Percentiles rank a stretch among this genome's conserved stretches.
Evolutionary conservation across 2,888 invertebrate species (phyloP).

Genomic region (Sturmia bella): DNA sequence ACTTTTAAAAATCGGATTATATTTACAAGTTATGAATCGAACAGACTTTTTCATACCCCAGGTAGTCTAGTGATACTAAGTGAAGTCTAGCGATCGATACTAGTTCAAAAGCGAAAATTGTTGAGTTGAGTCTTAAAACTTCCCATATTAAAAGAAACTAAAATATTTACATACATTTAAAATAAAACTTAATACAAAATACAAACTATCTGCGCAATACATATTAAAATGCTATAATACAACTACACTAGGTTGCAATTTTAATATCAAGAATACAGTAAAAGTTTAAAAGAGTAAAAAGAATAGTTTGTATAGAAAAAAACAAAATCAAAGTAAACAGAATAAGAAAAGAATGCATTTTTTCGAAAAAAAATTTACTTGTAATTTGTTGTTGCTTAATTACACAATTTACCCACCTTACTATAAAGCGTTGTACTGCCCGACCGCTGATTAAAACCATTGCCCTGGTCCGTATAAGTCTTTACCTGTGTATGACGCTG

Average conservation of each 20-base stretch:
- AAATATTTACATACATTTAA: conserved; percentile 1
- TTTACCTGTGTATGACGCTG: conserved; percentile 93
- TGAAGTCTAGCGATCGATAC: no score
- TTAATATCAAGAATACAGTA: conserved; percentile 38
- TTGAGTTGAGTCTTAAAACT: conserved; percentile 45
- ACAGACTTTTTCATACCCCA: no score
- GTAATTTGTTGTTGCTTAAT: conserved; percentile 51
- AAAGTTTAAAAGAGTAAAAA: conserved; percentile 41
- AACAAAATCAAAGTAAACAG: conserved; percentile 42
- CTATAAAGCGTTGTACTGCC: conserved; percentile 89
- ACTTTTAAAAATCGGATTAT: no score
- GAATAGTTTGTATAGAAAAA: conserved; percentile 32
- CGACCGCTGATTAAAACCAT: conserved; percentile 89
- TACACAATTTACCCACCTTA: conserved; percentile 87
- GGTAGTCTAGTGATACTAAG: no score
- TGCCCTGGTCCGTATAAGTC: conserved; percentile 97
- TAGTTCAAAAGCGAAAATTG: no score
- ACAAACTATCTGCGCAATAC: conserved; percentile 8
- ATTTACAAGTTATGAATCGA: no score
- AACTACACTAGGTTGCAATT: conserved; percentile 45
- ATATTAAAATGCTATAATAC: conserved; percentile 42
- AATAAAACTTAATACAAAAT: conserved; percentile 29
- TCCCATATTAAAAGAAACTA: conserved; percentile 39
- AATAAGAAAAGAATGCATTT: conserved; percentile 58
- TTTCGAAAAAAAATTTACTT: conserved; percentile 47